phyloP scores from a whole-genome alignment of 2,797 vertebrate species.

The Mormyrops attenuatus region DNA sequence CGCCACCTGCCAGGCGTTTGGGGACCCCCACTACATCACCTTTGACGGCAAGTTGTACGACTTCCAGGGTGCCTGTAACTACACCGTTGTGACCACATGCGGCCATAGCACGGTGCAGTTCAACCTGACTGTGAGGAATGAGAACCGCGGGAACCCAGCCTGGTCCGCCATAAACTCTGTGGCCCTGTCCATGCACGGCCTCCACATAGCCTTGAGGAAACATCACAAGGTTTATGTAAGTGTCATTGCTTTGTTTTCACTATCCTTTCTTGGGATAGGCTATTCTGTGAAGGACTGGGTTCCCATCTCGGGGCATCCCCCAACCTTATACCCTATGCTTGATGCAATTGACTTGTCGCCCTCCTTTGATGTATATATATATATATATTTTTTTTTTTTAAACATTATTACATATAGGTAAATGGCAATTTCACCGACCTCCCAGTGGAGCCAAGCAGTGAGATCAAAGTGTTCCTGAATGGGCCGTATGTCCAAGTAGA shows the following conservation, averaged over 20 bases:
- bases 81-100: slow-evolving; percentile 58
- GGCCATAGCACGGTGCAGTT: slow-evolving; percentile 57
- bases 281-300: not conserved
- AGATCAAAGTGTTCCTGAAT: slow-evolving; percentile 38
- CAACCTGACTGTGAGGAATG: slow-evolving; percentile 65
- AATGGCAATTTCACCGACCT: slow-evolving; percentile 42
- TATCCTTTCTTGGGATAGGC: not conserved
- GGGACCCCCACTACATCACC: slow-evolving; percentile 71
- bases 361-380: not conserved
- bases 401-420: slow-evolving; percentile 46
- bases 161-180: slow-evolving; percentile 66
- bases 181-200: slow-evolving; percentile 51
- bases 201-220: slow-evolving; percentile 59
- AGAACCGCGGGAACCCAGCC: slow-evolving; percentile 49
- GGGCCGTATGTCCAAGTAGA: slow-evolving; percentile 51
- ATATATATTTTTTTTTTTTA: not conserved
- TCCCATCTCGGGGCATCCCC: not conserved
- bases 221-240: slow-evolving; percentile 61
- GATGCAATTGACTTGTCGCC: not conserved
- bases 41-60: slow-evolving; percentile 64
- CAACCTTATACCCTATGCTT: not conserved
- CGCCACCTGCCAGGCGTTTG: slow-evolving; percentile 65
- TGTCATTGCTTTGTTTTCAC: not conserved
- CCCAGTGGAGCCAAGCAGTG: slow-evolving; percentile 47
- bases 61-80: slow-evolving; percentile 71